Percentiles rank a stretch among this genome's conserved stretches.
phyloP scores from a whole-genome alignment of 2,113 vertebrate species.

The Dipodomys spectabilis region DNA sequence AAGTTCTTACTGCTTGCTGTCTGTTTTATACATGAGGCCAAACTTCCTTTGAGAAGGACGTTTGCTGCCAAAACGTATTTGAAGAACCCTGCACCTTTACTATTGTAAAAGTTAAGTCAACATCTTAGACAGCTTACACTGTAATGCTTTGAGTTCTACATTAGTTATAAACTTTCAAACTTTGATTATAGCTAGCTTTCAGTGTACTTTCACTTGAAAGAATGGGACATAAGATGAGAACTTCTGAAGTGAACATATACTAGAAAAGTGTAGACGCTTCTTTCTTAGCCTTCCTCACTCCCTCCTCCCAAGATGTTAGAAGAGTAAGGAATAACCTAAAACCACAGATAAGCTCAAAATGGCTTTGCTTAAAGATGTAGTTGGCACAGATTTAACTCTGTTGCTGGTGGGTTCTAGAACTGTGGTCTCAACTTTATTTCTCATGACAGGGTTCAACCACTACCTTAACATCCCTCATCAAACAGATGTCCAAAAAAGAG shows the following conservation, averaged over 20 bases:
- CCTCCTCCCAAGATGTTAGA: background rate
- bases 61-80: background rate
- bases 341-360: background rate
- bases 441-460: too few relatives aligned
- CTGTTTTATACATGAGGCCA: background rate
- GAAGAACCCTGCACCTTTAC: background rate
- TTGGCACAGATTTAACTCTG: fast-evolving
- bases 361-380: background rate
- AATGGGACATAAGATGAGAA: background rate
- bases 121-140: background rate
- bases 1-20: background rate
- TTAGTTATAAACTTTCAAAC: background rate
- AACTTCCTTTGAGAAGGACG: background rate
- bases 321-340: background rate
- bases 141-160: background rate
- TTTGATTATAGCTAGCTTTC: constrained; percentile 23
- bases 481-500: constrained; percentile 42
- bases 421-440: background rate
- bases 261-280: background rate
- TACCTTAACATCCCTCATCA: background rate
- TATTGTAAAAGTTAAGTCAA: background rate
- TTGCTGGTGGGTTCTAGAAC: background rate
- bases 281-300: background rate
- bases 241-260: fast-evolving
- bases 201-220: background rate